Evolutionary conservation across 1,140 invertebrate species (phyloP).

Genomic region (Elymnias hypermnestra): DNA sequence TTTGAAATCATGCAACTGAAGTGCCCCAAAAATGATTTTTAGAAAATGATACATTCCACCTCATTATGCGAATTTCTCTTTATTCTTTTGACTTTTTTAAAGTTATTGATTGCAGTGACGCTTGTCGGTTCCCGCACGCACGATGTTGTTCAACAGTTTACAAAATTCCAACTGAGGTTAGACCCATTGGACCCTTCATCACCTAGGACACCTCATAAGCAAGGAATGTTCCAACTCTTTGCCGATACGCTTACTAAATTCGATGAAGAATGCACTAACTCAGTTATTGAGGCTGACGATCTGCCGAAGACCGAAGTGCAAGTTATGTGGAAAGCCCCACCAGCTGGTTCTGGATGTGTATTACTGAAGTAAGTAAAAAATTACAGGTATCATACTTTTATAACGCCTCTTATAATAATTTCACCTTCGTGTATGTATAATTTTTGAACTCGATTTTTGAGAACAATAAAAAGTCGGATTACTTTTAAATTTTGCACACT

Average conservation of each 20-base stretch:
- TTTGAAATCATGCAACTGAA: no score
- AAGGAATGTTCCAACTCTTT: conserved; percentile 89
- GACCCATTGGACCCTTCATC: conserved; percentile 77
- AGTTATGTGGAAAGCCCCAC: conserved; percentile 93
- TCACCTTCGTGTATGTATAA: no score
- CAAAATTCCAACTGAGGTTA: conserved; percentile 87
- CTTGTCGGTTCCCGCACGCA: conserved; percentile 84
- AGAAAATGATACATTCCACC: no score
- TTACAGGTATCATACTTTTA: no score
- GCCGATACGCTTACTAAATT: conserved; percentile 86
- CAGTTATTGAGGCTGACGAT: conserved; percentile 86
- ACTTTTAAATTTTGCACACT: no score
- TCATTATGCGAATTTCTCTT: no score
- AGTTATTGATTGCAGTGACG: no score
- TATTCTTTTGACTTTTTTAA: no score
- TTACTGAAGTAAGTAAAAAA: conserved; percentile 83
- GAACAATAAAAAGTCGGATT: no score
- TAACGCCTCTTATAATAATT: no score
- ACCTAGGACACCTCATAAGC: conserved; percentile 69
- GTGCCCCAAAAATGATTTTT: no score
- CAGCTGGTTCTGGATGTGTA: conserved; percentile 89
- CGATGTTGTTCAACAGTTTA: conserved; percentile 87
- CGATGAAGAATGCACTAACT: conserved; percentile 92
- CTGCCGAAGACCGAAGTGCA: conserved; percentile 91
- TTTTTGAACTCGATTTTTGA: no score